These are phyloP conservation scores for Nomada fabriciana DNA, from an alignment of 2,888 invertebrate genomes.

Conservation along the genomic window DNA sequence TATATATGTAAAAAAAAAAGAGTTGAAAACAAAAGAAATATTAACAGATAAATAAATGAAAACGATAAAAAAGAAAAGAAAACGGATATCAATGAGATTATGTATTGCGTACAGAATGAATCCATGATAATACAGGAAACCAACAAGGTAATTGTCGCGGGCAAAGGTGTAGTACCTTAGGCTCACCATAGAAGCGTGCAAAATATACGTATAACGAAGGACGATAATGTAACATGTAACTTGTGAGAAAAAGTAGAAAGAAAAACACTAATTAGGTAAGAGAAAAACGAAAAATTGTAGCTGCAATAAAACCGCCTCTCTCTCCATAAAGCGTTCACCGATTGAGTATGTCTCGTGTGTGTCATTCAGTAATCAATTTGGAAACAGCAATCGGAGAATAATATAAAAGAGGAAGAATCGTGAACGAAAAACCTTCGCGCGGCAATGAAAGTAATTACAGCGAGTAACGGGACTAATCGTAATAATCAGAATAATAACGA, in stretches of 20 bases:
- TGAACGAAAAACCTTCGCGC: slow-evolving; percentile 5
- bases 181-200: slow-evolving; percentile 83
- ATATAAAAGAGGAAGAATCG: neutral
- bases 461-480: slow-evolving; percentile 25
- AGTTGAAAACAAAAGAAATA: slow-evolving; percentile 49
- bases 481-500: slow-evolving; percentile 35
- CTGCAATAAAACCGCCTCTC: slow-evolving; percentile 17
- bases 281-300: neutral
- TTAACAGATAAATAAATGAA: neutral
- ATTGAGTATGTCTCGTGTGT: slow-evolving; percentile 14
- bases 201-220: slow-evolving; percentile 58
- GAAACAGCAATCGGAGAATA: slow-evolving; percentile 28
- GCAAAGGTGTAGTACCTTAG: slow-evolving; percentile 75
- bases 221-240: too few species aligned
- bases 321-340: slow-evolving; percentile 33
- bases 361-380: slow-evolving; percentile 23
- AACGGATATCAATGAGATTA: slow-evolving; percentile 47
- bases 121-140: neutral
- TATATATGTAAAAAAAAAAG: slow-evolving; percentile 14
- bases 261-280: neutral
- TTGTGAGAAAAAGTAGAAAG: neutral
- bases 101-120: slow-evolving; percentile 59
- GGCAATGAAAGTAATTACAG: slow-evolving; percentile 2
- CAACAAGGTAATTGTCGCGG: slow-evolving; percentile 70
- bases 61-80: neutral